phyloP scores from a whole-genome alignment of 2,888 invertebrate species.

The Drosophila cognata region DNA sequence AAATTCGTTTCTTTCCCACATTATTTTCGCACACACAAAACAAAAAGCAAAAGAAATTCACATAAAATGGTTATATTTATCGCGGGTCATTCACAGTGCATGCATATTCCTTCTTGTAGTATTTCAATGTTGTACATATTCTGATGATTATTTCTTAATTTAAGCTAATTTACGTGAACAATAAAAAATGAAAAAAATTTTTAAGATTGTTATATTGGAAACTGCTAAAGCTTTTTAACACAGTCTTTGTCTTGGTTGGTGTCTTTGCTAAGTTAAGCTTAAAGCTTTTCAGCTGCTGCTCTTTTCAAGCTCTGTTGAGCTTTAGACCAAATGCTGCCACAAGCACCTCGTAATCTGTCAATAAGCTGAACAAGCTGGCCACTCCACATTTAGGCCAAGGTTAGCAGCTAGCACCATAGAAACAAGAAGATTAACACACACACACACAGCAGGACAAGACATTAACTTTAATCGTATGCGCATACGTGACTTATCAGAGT shows the following conservation, averaged over 20 bases:
- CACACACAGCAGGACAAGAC: slow-evolving; percentile 66
- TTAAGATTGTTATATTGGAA: slow-evolving; percentile 2
- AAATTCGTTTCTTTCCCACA: slow-evolving; percentile 20
- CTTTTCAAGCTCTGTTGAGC: slow-evolving; percentile 4
- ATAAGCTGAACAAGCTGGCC: slow-evolving; percentile 23
- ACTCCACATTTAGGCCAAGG: slow-evolving; percentile 67
- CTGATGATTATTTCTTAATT: slow-evolving; percentile 71
- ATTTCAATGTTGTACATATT: slow-evolving; percentile 80
- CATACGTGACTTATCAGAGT: slow-evolving; percentile 72
- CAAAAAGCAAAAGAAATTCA: slow-evolving; percentile 10
- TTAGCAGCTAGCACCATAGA: slow-evolving; percentile 42
- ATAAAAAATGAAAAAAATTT: slow-evolving; percentile 54
- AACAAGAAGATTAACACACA: slow-evolving; percentile 52
- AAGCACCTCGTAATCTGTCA: slow-evolving; percentile 8
- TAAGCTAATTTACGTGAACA: slow-evolving; percentile 76
- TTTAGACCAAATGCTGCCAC: slow-evolving; percentile 27
- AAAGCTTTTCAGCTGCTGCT: slow-evolving; percentile 3
- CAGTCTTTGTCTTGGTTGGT: slow-evolving; percentile 29
- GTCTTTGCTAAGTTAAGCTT: slow-evolving; percentile 32
- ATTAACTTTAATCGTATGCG: slow-evolving; percentile 58
- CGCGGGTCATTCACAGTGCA: slow-evolving; percentile 53
- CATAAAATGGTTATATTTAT: slow-evolving; percentile 42
- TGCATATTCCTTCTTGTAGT: slow-evolving; percentile 63
- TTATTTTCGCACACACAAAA: slow-evolving; percentile 12
- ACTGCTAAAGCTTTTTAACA: slow-evolving; percentile 2